Conservation (phyloP, 2,113 vertebrate species). For the Sitta europaea region DNA sequence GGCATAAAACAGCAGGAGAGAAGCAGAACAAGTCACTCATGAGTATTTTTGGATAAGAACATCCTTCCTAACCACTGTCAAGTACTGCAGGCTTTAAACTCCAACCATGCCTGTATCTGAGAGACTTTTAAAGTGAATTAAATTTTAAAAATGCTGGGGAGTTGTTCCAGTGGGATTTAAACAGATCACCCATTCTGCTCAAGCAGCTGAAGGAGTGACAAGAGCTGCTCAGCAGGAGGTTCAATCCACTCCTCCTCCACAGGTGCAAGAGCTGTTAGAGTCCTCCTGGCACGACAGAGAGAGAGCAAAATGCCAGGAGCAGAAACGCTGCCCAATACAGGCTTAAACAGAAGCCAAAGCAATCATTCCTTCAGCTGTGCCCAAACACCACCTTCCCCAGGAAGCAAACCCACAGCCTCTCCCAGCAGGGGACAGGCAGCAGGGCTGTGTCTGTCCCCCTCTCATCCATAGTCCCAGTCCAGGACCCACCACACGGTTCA, state of each 20-base stretch:
- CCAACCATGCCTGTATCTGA: neutral
- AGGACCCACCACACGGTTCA: constrained; percentile 90
- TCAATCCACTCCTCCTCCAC: neutral
- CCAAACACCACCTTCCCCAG: neutral
- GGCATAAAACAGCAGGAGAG: neutral
- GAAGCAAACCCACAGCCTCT: neutral
- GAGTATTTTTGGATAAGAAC: neutral
- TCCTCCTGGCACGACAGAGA: neutral
- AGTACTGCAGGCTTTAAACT: neutral
- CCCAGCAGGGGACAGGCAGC: neutral
- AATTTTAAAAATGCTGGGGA: neutral
- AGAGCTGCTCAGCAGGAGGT: neutral
- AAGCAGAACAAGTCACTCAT: neutral
- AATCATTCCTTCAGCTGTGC: neutral
- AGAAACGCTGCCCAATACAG: neutral
- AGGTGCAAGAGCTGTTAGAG: neutral
- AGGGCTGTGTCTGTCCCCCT: neutral
- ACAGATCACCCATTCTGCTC: neutral
- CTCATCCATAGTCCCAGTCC: neutral
- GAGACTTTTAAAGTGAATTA: neutral
- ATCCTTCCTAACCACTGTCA: neutral
- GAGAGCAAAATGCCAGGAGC: neutral
- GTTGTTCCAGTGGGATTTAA: neutral
- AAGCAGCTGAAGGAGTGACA: neutral
- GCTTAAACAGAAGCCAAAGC: neutral